These are phyloP conservation scores for Tigriopus japonicus DNA, from an alignment of 1,140 invertebrate species.

Conservation along the genomic window DNA sequence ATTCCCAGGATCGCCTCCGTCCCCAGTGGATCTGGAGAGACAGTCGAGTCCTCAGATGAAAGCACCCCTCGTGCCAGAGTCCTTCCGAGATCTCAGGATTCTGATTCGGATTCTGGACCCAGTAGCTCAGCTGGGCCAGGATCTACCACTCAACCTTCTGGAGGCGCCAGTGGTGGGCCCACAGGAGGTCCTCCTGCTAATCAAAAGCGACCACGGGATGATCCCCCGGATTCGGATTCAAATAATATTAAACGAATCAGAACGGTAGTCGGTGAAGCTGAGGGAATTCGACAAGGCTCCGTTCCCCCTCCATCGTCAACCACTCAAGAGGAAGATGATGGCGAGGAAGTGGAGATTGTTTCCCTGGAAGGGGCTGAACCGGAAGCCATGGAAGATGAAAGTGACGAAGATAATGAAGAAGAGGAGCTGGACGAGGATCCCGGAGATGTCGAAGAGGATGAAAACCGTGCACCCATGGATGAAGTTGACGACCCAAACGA, in stretches of 20 bases:
- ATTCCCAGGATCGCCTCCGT: not conserved
- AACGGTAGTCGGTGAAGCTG: not conserved
- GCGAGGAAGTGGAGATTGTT: not conserved
- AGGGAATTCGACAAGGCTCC: not conserved
- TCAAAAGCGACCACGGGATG: not conserved
- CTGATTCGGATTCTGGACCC: not conserved
- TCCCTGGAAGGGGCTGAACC: not conserved
- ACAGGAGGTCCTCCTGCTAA: not conserved
- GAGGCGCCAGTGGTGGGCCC: not conserved
- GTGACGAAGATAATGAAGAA: slow-evolving; percentile 6
- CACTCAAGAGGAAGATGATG: not conserved
- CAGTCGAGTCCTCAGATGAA: not conserved
- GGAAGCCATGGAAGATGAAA: slow-evolving; percentile 1
- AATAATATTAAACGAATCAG: not conserved
- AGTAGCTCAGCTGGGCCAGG: not conserved
- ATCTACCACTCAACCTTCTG: not conserved
- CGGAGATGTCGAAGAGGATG: slow-evolving; percentile 1
- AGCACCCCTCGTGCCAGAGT: not conserved
- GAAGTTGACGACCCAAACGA: slow-evolving; percentile 12
- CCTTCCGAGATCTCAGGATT: not conserved
- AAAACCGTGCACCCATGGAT: not conserved
- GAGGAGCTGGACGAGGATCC: not conserved
- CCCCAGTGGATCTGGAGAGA: not conserved
- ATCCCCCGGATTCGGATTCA: not conserved
- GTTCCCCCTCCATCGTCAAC: not conserved